Percentiles rank a stretch among this genome's conserved stretches.
phyloP scores from a whole-genome alignment of 2,888 invertebrate species.

The Drosophila sordidapex region DNA sequence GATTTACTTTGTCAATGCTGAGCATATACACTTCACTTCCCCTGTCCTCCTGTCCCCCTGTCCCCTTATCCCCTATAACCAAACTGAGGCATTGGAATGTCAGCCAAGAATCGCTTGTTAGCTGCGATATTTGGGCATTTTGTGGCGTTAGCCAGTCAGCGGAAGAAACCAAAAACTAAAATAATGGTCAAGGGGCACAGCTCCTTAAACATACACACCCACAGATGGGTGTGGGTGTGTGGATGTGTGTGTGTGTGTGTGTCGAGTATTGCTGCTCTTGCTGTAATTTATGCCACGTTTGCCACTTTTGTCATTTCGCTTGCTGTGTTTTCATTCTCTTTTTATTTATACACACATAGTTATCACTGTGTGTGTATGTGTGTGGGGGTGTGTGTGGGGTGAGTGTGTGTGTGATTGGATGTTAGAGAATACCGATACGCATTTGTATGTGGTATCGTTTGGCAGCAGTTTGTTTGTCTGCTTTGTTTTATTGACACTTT shows the following conservation, averaged over 20 bases:
- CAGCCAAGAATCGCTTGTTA: slow-evolving; percentile 44
- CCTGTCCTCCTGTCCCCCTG: not conserved
- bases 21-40: slow-evolving; percentile 11
- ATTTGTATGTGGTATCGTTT: slow-evolving; percentile 40
- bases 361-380: not conserved
- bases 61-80: not conserved
- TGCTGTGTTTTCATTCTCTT: slow-evolving; percentile 40
- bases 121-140: slow-evolving; percentile 43
- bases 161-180: slow-evolving; percentile 33
- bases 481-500: slow-evolving; percentile 80
- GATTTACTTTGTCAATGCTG: slow-evolving; percentile 75
- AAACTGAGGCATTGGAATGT: slow-evolving; percentile 3
- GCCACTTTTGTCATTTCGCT: slow-evolving; percentile 77
- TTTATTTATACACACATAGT: slow-evolving; percentile 22
- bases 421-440: slow-evolving; percentile 5
- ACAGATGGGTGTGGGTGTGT: not conserved
- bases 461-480: slow-evolving; percentile 64
- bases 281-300: slow-evolving; percentile 80
- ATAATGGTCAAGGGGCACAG: slow-evolving; percentile 52
- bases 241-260: slow-evolving; percentile 8
- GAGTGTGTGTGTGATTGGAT: not conserved
- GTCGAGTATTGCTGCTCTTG: slow-evolving; percentile 12
- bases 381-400: not conserved
- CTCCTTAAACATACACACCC: slow-evolving; percentile 9
- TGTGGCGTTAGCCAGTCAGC: slow-evolving; percentile 9